Conservation (phyloP, 1,140 invertebrate genomes). For the Stegodyphus dumicola region DNA sequence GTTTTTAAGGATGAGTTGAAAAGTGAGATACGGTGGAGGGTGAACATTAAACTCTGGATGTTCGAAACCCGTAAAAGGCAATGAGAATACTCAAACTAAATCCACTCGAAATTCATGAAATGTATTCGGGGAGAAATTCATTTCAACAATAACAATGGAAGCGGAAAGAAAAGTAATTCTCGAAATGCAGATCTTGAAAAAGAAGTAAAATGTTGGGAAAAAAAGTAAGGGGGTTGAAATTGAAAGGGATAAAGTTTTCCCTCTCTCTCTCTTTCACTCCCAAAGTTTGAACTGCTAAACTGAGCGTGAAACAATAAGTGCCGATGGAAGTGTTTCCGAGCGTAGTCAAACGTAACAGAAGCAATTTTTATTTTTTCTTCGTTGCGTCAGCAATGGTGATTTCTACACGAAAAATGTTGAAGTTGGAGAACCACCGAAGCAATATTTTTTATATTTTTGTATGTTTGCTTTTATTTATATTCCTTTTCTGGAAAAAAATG, state of each 20-base stretch:
- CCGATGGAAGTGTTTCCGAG: slow-evolving; percentile 38
- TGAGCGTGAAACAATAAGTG: slow-evolving; percentile 53
- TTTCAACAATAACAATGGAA: slow-evolving; percentile 33
- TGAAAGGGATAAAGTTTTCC: slow-evolving; percentile 26
- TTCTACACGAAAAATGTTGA: slow-evolving; percentile 41
- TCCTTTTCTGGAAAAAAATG: slow-evolving; percentile 6
- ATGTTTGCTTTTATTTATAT: slow-evolving; percentile 9
- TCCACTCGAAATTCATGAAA: slow-evolving; percentile 35
- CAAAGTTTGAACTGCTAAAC: slow-evolving; percentile 52
- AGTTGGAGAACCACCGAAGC: slow-evolving; percentile 45
- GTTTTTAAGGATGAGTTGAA: no score
- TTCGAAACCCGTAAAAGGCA: slow-evolving; percentile 8
- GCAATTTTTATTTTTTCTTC: slow-evolving; percentile 31
- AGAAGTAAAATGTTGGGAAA: background rate
- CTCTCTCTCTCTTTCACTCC: background rate
- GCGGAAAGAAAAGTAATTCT: slow-evolving; percentile 50
- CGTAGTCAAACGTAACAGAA: slow-evolving; percentile 46
- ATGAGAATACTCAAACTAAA: slow-evolving; percentile 31
- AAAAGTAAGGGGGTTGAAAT: background rate
- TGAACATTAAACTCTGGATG: no score
- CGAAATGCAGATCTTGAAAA: slow-evolving; percentile 51
- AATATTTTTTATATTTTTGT: slow-evolving; percentile 14
- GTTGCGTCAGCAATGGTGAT: slow-evolving; percentile 31
- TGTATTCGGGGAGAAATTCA: slow-evolving; percentile 39
- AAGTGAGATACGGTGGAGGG: no score